phyloP scores from a whole-genome alignment of 1,140 invertebrate species.

The Eumeta japonica region DNA sequence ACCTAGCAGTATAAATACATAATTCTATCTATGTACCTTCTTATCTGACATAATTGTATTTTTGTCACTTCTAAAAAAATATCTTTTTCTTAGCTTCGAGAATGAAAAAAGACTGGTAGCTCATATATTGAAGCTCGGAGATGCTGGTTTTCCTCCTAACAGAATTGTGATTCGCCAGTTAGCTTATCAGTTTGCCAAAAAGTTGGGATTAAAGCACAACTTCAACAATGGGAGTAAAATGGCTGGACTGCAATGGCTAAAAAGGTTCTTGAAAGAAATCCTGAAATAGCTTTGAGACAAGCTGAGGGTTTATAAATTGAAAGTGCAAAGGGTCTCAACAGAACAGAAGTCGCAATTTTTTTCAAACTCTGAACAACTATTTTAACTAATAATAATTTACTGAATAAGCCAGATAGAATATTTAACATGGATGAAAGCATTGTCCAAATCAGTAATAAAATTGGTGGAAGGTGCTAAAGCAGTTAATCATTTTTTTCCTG shows the following conservation, averaged over 20 bases:
- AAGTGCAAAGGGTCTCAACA: constrained; percentile 24
- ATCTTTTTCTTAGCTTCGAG: constrained; percentile 15
- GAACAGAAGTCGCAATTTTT: constrained; percentile 25
- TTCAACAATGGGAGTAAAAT: constrained; percentile 26
- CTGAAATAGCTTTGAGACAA: constrained; percentile 25
- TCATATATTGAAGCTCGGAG: constrained; percentile 26
- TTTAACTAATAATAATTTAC: too few species aligned
- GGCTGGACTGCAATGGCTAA: too few species aligned
- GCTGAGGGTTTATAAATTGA: constrained; percentile 33
- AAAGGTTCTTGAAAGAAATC: constrained; percentile 31
- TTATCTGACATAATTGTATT: too few species aligned
- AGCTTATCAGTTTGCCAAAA: too few species aligned
- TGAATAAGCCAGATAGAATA: constrained; percentile 30
- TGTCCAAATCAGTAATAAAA: too few species aligned
- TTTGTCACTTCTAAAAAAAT: too few species aligned
- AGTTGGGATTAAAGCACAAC: constrained; percentile 20
- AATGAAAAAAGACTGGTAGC: constrained; percentile 25
- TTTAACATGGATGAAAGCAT: constrained; percentile 47
- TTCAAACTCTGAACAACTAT: constrained; percentile 24
- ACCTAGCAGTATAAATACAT: constrained; percentile 7
- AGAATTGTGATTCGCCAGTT: constrained; percentile 16
- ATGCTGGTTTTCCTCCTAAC: too few species aligned
- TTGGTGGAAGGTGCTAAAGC: too few species aligned
- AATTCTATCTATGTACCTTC: constrained; percentile 8
- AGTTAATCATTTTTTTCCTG: too few species aligned